Conservation (phyloP, 1,140 invertebrate genomes). For the Bombus fervidus region DNA sequence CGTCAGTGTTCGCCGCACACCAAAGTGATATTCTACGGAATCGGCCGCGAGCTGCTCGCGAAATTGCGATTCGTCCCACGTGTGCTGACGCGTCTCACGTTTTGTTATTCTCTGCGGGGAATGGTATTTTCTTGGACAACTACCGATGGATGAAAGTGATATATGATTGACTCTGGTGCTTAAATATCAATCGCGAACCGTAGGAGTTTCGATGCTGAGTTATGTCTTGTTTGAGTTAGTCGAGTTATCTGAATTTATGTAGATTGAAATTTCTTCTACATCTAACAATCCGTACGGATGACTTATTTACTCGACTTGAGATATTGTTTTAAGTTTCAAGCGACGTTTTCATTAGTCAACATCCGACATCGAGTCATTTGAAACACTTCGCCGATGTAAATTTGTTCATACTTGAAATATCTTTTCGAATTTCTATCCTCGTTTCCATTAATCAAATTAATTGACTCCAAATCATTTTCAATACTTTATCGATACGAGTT, state of each 20-base stretch:
- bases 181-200: conserved; percentile 8
- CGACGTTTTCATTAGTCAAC: too few relatives aligned
- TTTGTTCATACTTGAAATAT: too few relatives aligned
- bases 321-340: too few relatives aligned
- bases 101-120: neutral
- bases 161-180: neutral
- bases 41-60: conserved; percentile 41
- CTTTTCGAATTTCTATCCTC: too few relatives aligned
- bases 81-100: neutral
- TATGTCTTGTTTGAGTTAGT: neutral
- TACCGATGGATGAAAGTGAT: neutral
- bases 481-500: too few relatives aligned
- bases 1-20: conserved; percentile 39
- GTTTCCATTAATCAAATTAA: too few relatives aligned
- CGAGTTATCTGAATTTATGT: neutral
- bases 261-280: too few relatives aligned
- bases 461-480: too few relatives aligned
- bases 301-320: too few relatives aligned
- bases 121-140: conserved; percentile 14
- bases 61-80: conserved; percentile 46
- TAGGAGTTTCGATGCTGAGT: neutral
- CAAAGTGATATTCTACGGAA: conserved; percentile 61
- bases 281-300: too few relatives aligned
- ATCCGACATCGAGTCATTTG: too few relatives aligned
- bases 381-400: too few relatives aligned